A percentile compares a stretch with the other conserved stretches of the same genome.
phyloP scores from a whole-genome alignment of 2,888 invertebrate species.

The Stomorhina lunata region DNA sequence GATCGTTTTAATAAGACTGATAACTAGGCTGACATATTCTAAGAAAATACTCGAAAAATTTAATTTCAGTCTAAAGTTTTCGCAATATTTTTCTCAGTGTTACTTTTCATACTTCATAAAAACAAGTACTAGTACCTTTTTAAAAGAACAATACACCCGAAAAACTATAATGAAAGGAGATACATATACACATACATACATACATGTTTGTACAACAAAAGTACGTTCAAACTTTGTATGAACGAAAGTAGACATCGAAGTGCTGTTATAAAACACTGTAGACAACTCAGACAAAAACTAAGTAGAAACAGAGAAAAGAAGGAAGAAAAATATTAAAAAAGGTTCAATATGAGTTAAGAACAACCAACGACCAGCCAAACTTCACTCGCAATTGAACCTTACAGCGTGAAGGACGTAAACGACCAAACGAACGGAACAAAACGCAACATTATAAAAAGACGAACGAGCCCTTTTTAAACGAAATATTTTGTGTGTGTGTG shows the following conservation, averaged over 20 bases:
- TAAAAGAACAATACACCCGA: constrained; percentile 51
- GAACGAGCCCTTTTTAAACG: constrained; percentile 36
- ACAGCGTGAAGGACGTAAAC: constrained; percentile 74
- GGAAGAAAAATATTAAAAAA: constrained; percentile 34
- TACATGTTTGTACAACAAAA: neutral
- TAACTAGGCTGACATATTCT: too few species aligned
- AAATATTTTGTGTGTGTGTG: constrained; percentile 11
- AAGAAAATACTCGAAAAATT: too few species aligned
- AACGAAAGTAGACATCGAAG: constrained; percentile 25
- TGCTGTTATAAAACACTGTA: constrained; percentile 31
- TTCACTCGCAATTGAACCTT: constrained; percentile 76
- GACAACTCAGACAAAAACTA: constrained; percentile 8
- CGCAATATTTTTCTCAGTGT: constrained; percentile 33
- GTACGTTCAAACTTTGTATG: neutral
- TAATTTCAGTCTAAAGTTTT: neutral
- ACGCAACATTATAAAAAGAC: neutral
- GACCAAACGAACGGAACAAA: neutral
- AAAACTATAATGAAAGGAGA: constrained; percentile 2
- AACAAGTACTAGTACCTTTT: constrained; percentile 49
- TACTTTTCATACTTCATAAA: neutral
- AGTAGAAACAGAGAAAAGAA: constrained; percentile 1
- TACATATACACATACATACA: neutral
- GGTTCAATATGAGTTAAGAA: constrained; percentile 55
- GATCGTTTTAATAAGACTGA: too few species aligned
- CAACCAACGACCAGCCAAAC: constrained; percentile 45